phyloP scores from a whole-genome alignment of 2,113 vertebrate genomes.

The Plotosus lineatus region DNA sequence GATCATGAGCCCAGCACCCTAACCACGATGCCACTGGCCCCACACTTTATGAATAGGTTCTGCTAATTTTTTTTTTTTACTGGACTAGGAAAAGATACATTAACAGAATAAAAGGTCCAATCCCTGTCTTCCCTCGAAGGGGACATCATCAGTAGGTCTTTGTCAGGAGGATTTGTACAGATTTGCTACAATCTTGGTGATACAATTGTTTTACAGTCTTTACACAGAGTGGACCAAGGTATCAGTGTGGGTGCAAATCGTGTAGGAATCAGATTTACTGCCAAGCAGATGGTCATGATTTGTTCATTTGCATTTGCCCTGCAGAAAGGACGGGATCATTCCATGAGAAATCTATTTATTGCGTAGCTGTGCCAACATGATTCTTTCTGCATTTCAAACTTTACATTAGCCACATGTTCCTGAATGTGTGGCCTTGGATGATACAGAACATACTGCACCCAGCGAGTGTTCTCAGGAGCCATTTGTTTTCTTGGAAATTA shows the following conservation, averaged over 20 bases:
- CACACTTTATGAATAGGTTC: background rate
- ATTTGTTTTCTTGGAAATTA: slow-evolving; percentile 77
- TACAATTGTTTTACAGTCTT: slow-evolving; percentile 67
- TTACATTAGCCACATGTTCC: slow-evolving; percentile 61
- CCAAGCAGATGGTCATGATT: slow-evolving; percentile 46
- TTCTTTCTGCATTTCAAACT: slow-evolving; percentile 69
- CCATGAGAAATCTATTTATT: slow-evolving; percentile 74
- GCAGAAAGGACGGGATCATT: slow-evolving; percentile 69
- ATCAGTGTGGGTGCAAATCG: slow-evolving; percentile 76
- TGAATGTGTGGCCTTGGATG: slow-evolving; percentile 80
- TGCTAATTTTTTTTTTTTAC: background rate
- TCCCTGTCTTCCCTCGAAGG: slow-evolving; percentile 68
- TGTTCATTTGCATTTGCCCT: slow-evolving; percentile 76
- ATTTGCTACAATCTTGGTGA: slow-evolving; percentile 83
- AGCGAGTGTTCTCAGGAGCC: slow-evolving; percentile 63
- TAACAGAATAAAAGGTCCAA: background rate
- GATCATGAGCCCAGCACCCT: no score
- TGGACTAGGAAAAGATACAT: background rate
- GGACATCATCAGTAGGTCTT: slow-evolving; percentile 84
- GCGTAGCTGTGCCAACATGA: slow-evolving; percentile 70
- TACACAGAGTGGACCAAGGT: slow-evolving; percentile 60
- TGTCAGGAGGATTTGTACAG: slow-evolving; percentile 76
- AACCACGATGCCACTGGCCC: no score
- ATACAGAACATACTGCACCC: slow-evolving; percentile 75
- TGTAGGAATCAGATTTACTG: slow-evolving; percentile 78